Evolutionary conservation across 1,140 invertebrate genomes (phyloP).

Genomic region (Trichomalopsis sarcophagae): DNA sequence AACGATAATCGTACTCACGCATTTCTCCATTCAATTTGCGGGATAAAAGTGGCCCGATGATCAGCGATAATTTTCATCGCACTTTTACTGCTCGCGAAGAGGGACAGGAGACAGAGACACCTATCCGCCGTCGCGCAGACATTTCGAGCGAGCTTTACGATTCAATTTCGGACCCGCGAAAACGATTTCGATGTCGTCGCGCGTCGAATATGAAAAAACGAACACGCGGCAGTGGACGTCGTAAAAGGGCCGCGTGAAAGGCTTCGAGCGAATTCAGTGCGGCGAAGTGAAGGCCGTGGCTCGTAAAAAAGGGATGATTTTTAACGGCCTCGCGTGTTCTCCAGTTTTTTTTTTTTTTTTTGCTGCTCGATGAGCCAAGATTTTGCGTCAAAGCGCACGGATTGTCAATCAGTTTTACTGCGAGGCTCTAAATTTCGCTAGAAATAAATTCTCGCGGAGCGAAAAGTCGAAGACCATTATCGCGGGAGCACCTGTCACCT

Average conservation of each 20-base stretch:
- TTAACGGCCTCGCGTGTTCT: neutral
- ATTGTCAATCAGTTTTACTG: neutral
- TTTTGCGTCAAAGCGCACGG: too few relatives aligned
- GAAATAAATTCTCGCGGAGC: neutral
- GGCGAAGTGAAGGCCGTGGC: neutral
- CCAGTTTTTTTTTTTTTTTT: neutral
- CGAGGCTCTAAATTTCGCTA: neutral
- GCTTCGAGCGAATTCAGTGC: neutral
- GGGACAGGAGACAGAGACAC: neutral
- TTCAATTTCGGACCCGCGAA: neutral
- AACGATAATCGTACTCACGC: neutral
- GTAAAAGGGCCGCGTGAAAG: neutral
- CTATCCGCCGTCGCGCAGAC: neutral
- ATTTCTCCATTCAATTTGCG: neutral
- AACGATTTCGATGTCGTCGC: slow-evolving; percentile 8
- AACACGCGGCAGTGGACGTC: neutral
- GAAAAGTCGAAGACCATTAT: neutral
- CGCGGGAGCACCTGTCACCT: neutral
- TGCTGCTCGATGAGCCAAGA: neutral
- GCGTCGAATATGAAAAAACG: slow-evolving; percentile 14
- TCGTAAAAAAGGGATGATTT: slow-evolving; percentile 2
- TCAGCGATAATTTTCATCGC: too few relatives aligned
- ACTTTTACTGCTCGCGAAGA: too few relatives aligned
- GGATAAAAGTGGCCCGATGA: neutral
- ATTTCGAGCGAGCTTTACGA: slow-evolving; percentile 23